Percentiles rank a stretch among this genome's conserved stretches.
Evolutionary conservation across 1,140 invertebrate species (phyloP).

Genomic region (Sipha flava): DNA sequence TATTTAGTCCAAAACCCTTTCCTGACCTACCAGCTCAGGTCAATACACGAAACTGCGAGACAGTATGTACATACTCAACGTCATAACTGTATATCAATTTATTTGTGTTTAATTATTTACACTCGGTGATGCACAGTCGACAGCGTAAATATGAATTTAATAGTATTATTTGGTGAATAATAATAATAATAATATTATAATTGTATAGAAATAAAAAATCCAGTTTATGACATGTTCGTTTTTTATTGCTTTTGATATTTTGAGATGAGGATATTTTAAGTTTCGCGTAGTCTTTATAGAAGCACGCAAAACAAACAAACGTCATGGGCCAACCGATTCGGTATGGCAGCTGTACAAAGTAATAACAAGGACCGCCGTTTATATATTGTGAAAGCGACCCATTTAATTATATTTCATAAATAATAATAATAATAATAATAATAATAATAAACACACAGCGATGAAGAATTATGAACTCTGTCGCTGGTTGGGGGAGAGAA

Average conservation of each 20-base stretch:
- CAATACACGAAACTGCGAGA: neutral
- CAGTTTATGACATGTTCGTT: neutral
- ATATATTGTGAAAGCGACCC: constrained; percentile 23
- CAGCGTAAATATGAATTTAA: no score
- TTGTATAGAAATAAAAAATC: neutral
- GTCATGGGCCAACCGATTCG: neutral
- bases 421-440: constrained; percentile 12
- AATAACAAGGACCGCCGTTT: constrained; percentile 20
- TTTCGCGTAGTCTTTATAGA: neutral
- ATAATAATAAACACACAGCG: constrained; percentile 5
- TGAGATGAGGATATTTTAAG: neutral
- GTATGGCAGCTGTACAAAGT: constrained; percentile 24
- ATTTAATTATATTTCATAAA: constrained; percentile 29
- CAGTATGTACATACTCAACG: neutral
- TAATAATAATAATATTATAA: neutral
- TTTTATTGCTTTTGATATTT: neutral
- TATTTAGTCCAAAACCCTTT: neutral
- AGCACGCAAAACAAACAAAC: constrained; percentile 7
- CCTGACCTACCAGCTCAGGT: neutral
- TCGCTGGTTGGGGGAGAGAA: neutral
- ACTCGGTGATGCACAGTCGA: no score
- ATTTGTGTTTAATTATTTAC: no score
- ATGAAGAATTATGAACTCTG: neutral
- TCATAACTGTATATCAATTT: no score
- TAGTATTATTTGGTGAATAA: neutral